Base-by-base conservation (phyloP, 2,113 vertebrate species). In the Tiliqua scincoides region DNA sequence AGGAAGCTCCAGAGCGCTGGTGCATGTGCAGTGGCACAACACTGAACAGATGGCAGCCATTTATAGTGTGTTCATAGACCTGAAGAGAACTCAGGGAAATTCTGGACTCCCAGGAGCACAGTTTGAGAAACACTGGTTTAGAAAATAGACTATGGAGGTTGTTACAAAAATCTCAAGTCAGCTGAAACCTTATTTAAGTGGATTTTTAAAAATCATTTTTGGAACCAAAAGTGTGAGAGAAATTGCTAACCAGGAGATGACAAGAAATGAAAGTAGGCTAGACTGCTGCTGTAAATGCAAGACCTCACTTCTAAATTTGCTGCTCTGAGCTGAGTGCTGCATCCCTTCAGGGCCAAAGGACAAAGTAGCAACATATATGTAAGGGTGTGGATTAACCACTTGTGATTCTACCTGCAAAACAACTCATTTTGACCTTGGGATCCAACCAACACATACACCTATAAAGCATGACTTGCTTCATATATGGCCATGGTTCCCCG, bases 121-220 rank as follows among this genome's bases (percentile, higher is more conserved):
- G n/a, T n/a, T n/a, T n/a, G n/a, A n/a, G n/a, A n/a, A n/a, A n/a
- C 40, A 37, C 17, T 40, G 23, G 73, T 18, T 6, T 37, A 67
- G 43, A 75, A 62, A 52, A 62, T 83, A 62, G n/a, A 86, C 68
- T 59, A 71, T 43, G 74, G 27, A 30, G 15, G n/a, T 71, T 90
- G 84, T 18, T 79, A 90, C 82, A 61, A 89, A 85, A 89, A 23
- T 6, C 30, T 23, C 14, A 85, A 65, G 79, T 82, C 27, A 37
- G 63, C 35, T 90, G 62, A 83, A 74, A 9, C 71, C 74, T 79
- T 88, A 57, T 2, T 32, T 68, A 91, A 82, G 85, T 80, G n/a
- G 4, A 1, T 72, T 43, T 14, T 87, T 87, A 72, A 40, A 65
- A 61, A 88, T n/a, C 4, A 85, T 12, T 80, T 87, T 79, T 71